These are phyloP conservation scores for Silurus glanis DNA, from an alignment of 2,113 vertebrate genomes.

Conservation along the genomic window DNA sequence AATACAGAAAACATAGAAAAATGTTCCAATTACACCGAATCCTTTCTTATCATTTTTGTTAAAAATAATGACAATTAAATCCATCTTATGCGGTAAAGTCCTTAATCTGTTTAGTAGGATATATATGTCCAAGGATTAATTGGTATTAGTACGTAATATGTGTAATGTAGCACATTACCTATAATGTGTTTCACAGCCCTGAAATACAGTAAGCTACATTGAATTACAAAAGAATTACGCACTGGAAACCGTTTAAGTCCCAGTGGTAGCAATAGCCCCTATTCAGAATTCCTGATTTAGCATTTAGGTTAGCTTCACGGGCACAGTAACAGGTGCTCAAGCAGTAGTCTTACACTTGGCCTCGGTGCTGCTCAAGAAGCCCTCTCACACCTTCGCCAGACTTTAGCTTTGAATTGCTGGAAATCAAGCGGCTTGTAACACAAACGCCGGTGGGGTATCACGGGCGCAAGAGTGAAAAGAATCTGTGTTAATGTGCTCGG, in stretches of 20 bases:
- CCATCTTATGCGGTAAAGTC: background rate
- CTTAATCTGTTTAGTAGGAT: background rate
- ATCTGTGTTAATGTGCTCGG: constrained; percentile 88
- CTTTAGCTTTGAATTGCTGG: constrained; percentile 23
- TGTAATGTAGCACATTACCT: background rate
- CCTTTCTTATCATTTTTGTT: background rate
- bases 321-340: background rate
- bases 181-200: background rate
- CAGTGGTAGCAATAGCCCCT: background rate
- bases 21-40: background rate
- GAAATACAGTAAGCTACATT: no score
- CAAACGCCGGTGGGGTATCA: constrained; percentile 79
- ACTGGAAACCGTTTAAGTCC: background rate
- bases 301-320: background rate
- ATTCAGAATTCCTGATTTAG: constrained; percentile 26
- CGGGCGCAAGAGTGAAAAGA: constrained; percentile 80
- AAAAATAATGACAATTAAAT: background rate
- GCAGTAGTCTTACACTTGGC: constrained; percentile 17
- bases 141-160: background rate
- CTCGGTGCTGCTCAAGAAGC: constrained; percentile 3
- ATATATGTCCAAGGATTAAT: background rate
- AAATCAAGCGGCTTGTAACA: constrained; percentile 79
- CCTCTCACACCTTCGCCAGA: constrained; percentile 34
- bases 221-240: background rate
- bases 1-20: background rate